These are phyloP conservation scores for Mylabris sibirica DNA, from an alignment of 2,888 invertebrate genomes.

Conservation along the genomic window DNA sequence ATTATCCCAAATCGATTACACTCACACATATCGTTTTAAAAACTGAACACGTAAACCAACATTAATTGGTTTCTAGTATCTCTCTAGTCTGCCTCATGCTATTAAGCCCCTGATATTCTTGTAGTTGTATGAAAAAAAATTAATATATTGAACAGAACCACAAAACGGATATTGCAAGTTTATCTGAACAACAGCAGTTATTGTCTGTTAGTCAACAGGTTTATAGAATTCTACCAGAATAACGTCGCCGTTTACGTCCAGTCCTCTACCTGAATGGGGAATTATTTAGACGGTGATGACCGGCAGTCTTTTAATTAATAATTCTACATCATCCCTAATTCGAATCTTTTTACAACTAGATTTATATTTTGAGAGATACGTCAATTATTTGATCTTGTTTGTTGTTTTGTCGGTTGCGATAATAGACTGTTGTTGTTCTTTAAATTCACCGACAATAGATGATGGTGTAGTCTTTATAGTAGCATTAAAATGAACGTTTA, in stretches of 20 bases:
- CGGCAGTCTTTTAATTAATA: background rate
- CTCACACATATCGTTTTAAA: background rate
- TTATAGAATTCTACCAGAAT: constrained; percentile 28
- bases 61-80: background rate
- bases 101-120: too few relatives aligned
- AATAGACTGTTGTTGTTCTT: background rate
- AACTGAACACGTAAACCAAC: background rate
- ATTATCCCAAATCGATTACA: background rate
- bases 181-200: constrained; percentile 21
- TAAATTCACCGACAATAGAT: background rate
- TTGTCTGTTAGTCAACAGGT: constrained; percentile 24
- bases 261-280: background rate
- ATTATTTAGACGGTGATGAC: background rate
- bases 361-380: too few relatives aligned
- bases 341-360: background rate
- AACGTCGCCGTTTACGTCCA: background rate
- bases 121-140: too few relatives aligned
- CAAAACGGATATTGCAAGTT: constrained; percentile 36
- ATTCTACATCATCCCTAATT: background rate
- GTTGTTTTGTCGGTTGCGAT: too few relatives aligned
- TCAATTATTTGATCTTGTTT: background rate
- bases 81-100: too few relatives aligned
- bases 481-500: background rate
- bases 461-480: background rate
- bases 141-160: too few relatives aligned